phyloP scores from a whole-genome alignment of 1,140 invertebrate species.

The Pachypsylla venusta region DNA sequence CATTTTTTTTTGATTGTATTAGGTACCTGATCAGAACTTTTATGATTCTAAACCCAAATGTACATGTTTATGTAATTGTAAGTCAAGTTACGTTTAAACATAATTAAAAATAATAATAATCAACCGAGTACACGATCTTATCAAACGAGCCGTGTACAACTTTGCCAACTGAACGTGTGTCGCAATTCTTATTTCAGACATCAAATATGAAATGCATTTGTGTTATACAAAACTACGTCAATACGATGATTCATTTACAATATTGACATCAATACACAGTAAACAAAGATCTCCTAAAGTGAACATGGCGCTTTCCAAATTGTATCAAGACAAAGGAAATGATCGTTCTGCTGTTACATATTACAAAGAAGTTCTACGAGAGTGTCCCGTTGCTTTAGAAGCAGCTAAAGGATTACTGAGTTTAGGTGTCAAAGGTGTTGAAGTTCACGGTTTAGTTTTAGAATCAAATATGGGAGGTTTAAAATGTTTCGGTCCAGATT shows the following conservation, averaged over 20 bases:
- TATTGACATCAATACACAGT: conserved; percentile 50
- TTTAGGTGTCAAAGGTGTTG: conserved; percentile 50
- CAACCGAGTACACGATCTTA: neutral
- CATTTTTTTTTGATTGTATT: neutral
- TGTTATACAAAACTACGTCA: conserved; percentile 51
- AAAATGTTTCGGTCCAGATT: too few species aligned
- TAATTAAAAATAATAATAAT: neutral
- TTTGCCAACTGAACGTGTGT: neutral
- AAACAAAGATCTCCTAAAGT: conserved; percentile 50
- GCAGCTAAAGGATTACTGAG: conserved; percentile 48
- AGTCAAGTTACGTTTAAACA: too few species aligned
- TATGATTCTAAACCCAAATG: neutral
- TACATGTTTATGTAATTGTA: too few species aligned
- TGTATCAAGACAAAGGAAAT: conserved; percentile 53
- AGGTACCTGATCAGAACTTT: too few species aligned
- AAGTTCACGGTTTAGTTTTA: conserved; percentile 50
- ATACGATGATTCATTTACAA: conserved; percentile 41
- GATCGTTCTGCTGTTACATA: conserved; percentile 52
- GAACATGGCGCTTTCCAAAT: conserved; percentile 53
- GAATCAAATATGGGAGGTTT: conserved; percentile 32
- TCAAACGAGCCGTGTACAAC: neutral
- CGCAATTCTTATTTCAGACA: conserved; percentile 35
- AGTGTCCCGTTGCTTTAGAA: conserved; percentile 57
- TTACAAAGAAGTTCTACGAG: conserved; percentile 59
- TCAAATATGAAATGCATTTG: conserved; percentile 59